phyloP scores from a whole-genome alignment of 2,113 vertebrate species.

The Herpetotheres cachinnans region DNA sequence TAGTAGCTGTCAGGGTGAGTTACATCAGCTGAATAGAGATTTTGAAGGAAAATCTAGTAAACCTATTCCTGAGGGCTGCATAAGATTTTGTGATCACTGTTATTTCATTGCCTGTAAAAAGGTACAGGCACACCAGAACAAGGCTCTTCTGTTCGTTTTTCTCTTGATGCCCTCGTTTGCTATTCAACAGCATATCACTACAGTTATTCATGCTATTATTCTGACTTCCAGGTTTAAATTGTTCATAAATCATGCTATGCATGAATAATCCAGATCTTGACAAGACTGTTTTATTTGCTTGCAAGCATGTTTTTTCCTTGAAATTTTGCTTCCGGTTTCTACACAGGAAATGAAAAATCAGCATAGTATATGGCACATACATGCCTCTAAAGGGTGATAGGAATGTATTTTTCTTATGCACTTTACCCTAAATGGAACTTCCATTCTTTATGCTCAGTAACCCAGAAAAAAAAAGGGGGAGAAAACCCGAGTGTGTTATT shows the following conservation, averaged over 20 bases:
- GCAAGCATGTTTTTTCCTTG: background rate
- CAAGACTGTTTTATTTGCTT: background rate
- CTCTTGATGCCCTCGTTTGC: background rate
- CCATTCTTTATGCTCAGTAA: background rate
- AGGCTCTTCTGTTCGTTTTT: background rate
- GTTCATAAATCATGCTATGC: background rate
- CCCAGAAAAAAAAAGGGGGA: background rate
- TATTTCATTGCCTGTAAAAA: constrained; percentile 5
- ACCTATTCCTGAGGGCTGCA: background rate
- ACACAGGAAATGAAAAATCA: background rate
- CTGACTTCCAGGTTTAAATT: background rate
- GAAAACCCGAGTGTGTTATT: background rate
- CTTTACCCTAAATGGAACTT: background rate
- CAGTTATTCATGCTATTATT: background rate
- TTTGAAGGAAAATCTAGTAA: background rate
- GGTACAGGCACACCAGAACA: background rate
- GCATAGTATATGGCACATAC: background rate
- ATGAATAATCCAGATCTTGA: background rate
- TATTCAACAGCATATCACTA: background rate
- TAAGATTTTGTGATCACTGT: background rate
- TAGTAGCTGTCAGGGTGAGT: background rate
- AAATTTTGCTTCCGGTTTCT: background rate
- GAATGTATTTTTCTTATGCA: background rate
- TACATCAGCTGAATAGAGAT: background rate
- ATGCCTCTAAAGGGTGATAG: background rate